Conservation (phyloP, 1,140 invertebrate species). For the Drosophila nebulosa region DNA sequence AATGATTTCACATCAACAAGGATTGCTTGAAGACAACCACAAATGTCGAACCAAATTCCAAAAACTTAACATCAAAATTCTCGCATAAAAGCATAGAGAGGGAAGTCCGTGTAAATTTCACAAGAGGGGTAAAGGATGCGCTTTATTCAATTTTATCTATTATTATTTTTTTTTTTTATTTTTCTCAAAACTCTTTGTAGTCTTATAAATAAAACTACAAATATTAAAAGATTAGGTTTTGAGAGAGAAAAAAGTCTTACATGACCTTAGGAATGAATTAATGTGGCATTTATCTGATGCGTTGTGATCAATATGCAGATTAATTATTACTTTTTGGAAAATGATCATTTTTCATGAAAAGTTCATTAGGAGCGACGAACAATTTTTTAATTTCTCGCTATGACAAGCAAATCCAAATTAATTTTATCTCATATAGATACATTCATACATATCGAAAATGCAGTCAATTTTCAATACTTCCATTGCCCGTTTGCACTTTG, state of each 20-base stretch:
- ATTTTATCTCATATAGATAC: conserved; percentile 38
- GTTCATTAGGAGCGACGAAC: background rate
- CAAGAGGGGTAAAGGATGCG: too few relatives aligned
- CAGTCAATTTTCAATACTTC: background rate
- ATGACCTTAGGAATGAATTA: background rate
- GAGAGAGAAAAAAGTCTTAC: background rate
- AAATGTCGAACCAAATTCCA: too few relatives aligned
- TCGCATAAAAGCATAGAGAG: too few relatives aligned
- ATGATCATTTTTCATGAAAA: background rate
- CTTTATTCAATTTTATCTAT: too few relatives aligned
- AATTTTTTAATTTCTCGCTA: background rate
- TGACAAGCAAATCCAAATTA: conserved; percentile 13
- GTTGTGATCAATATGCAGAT: background rate
- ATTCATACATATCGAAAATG: conserved; percentile 4
- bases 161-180: too few relatives aligned
- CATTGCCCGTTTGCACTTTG: conserved; percentile 41
- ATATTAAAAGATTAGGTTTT: too few relatives aligned
- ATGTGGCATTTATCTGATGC: background rate
- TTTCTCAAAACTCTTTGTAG: too few relatives aligned
- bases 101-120: too few relatives aligned
- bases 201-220: too few relatives aligned
- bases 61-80: too few relatives aligned
- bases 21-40: too few relatives aligned
- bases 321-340: background rate
- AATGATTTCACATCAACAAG: too few relatives aligned